Base-by-base conservation (phyloP, 1,140 invertebrate genomes). In the Schlechtendalia chinensis region DNA sequence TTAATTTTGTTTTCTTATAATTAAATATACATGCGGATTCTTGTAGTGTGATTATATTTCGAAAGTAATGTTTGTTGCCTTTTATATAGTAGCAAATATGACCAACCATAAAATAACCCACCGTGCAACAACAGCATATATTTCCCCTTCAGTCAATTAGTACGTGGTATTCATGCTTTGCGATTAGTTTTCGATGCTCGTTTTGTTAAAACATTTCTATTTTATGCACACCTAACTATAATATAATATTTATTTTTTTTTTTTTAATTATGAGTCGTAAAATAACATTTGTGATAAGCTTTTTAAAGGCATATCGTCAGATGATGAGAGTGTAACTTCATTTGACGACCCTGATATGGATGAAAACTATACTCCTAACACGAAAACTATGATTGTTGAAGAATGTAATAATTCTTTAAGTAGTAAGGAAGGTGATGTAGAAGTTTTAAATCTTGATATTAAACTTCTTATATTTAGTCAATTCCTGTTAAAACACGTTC, bases 31-130 rank as follows among this genome's bases (percentile, higher is more conserved):
- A 24, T 63, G 59, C 16, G 29, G 2, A 17, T 29, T 63, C 17
- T 19, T 45, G 45, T 14, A 10, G 45, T 69, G 47, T 22, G 45
- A 63, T 27, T 8, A 63, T 63, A 63, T 27, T 29, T 61, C 1
- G 6, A 17, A 29, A 27, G 1, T 4, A 27, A 27, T 29, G 24
- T 17, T 29, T 61, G 0, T 8, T 2, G 1, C 29, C 65, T 47
- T 11, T 32, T 24, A n/a, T 17, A 45, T 45, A 69, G 39, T 45
- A 5, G 22, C n/a, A 69, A 27, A 27, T 67, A 29, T 67, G 63
- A 67, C 63, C 63, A 27, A 39, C 63, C 32, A 67, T 19, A 32
- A 67, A 67, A 67, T 67, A 67, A n/a, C 63, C 63, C 58, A 59
- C 22, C 58, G 58, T 59, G 58, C 22, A 19, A 0, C 22, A 59